Evolutionary conservation across 2,888 invertebrate species (phyloP), one percentile per base, ranked within the genome.

Genomic region (Amorpha juglandis): DNA sequence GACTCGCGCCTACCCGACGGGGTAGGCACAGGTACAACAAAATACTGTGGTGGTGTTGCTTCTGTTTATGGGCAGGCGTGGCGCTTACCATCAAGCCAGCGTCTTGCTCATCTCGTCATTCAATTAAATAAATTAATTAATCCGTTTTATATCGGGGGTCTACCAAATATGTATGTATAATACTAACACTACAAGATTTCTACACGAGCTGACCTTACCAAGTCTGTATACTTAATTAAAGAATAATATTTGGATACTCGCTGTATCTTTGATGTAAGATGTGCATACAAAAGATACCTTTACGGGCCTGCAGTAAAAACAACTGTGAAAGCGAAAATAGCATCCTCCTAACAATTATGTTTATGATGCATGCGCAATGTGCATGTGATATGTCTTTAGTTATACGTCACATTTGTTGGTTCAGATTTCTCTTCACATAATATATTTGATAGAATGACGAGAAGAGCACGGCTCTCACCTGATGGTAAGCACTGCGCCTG

Each of bases 181-280:
- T 8, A 58, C 19, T 19, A 16, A 9, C 6, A 9, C 55, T 14
- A 38, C 19, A 4, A 16, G 42, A 16, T n/a, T 58, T 11, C 19
- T 6, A 38, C 42, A 58, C 19, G 38, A 33, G 3, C n/a, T 8
- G 6, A 2, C 19, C 42, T 16, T 55, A 38, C 35, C 14, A 16
- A 35, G 55, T 33, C 16, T n/a, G 38, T 42, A 42, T n/a, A 21
- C 33, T 47, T n/a, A 47, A 33, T 50, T 33, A 47, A 50, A 35
- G 33, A 50, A 50, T 63, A 48, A 48, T 63, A 51, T 63, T 63
- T 63, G 63, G 38, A 19, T 51, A 63, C 48, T 3, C 4, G 27
- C 27, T 33, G 33, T 51, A 48, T 21, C 50, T 63, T 51, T 63
- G 63, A 63, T 63, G 63, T 51, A 63, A 19, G 19, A 38, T 38